These are phyloP conservation scores for Darevskia mixta DNA, from an alignment of 2,797 vertebrate species.

Conservation along the genomic window DNA sequence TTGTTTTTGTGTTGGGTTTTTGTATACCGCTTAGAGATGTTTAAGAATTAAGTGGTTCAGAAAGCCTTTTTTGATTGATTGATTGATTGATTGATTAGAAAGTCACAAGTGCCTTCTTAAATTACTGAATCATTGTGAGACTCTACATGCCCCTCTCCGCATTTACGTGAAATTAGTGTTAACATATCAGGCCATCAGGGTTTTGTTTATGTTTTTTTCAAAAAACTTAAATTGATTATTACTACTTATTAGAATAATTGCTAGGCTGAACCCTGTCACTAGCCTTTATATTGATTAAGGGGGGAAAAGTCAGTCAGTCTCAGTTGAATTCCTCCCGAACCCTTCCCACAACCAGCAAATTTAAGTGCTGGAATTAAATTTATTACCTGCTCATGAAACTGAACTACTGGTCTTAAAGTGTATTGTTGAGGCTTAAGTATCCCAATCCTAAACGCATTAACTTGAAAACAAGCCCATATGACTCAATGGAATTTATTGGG, in stretches of 20 bases:
- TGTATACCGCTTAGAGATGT: too few species aligned
- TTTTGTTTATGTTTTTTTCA: not conserved
- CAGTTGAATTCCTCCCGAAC: not conserved
- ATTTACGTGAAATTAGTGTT: not conserved
- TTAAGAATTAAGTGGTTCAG: too few species aligned
- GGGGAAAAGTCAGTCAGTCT: not conserved
- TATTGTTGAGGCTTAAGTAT: not conserved
- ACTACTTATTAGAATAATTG: not conserved
- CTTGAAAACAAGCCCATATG: not conserved
- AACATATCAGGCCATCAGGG: not conserved
- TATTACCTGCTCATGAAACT: not conserved
- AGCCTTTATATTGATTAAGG: not conserved
- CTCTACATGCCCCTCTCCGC: not conserved
- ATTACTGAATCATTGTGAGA: not conserved
- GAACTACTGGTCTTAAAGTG: not conserved
- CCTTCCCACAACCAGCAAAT: not conserved
- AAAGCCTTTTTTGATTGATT: too few species aligned
- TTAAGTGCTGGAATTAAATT: not conserved
- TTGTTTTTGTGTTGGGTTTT: too few species aligned
- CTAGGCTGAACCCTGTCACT: not conserved
- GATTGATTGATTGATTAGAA: too few species aligned
- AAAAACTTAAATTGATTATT: not conserved
- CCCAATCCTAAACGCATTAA: not conserved
- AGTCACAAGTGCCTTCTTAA: not conserved
- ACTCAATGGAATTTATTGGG: not conserved